phyloP scores from a whole-genome alignment of 2,797 vertebrate species.

The Adelosebastes latens region DNA sequence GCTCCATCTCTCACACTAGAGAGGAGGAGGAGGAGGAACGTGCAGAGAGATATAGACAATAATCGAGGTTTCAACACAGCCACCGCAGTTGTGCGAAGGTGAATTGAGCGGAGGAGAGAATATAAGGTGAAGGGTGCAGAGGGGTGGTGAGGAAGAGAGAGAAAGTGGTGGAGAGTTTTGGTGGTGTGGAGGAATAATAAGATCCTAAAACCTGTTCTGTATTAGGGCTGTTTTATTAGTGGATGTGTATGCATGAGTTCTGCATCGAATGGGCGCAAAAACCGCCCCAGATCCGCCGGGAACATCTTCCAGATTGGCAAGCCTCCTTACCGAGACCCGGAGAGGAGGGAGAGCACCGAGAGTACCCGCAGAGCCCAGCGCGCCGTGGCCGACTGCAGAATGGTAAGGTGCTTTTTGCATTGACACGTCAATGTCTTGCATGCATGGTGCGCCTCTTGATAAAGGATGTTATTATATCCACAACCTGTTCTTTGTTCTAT shows the following conservation, averaged over 20 bases:
- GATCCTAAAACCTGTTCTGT: conserved; percentile 63
- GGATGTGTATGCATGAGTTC: conserved; percentile 98
- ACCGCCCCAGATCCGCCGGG: conserved; percentile 93
- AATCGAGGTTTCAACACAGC: conserved; percentile 34
- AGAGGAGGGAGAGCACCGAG: conserved; percentile 92
- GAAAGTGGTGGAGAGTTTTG: conserved; percentile 60
- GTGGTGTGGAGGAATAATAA: conserved; percentile 14
- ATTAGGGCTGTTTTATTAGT: conserved; percentile 84
- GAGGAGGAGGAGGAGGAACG: conserved; percentile 34
- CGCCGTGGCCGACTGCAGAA: conserved; percentile 95
- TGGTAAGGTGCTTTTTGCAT: conserved; percentile 86
- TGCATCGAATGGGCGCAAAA: conserved; percentile 98
- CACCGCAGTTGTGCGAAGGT: conserved; percentile 50
- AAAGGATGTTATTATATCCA: conserved; percentile 53
- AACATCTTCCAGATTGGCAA: conserved; percentile 93
- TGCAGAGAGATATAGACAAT: conserved; percentile 5
- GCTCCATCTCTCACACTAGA: conserved; percentile 48
- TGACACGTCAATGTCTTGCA: conserved; percentile 49
- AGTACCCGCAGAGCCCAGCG: conserved; percentile 88
- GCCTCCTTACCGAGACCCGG: conserved; percentile 85
- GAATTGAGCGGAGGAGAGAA: conserved; percentile 44
- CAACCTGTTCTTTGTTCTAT: conserved; percentile 68
- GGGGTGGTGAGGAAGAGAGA: conserved; percentile 36
- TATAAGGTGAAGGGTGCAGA: conserved; percentile 55
- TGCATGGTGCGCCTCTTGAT: conserved; percentile 52